phyloP scores from a whole-genome alignment of 2,113 vertebrate species.

The Oxyruncus cristatus region DNA sequence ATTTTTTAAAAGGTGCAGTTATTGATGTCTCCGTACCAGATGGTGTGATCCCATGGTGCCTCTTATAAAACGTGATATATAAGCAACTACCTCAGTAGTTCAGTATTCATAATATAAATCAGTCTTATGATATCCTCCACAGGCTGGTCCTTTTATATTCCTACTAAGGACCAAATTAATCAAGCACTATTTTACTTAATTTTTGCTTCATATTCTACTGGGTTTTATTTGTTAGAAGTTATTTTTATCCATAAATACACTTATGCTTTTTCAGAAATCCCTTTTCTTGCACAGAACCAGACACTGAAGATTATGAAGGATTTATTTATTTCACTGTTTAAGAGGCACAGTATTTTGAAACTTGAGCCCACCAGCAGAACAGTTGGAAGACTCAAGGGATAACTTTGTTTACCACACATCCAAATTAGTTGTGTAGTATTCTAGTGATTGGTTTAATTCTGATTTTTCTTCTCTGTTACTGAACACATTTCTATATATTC shows the following conservation, averaged over 20 bases:
- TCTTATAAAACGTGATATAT: constrained; percentile 68
- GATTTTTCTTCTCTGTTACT: neutral
- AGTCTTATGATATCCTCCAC: constrained; percentile 23
- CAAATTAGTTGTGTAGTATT: neutral
- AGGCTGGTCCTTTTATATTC: constrained; percentile 58
- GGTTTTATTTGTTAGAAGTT: neutral
- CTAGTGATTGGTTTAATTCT: neutral
- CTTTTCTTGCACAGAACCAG: neutral
- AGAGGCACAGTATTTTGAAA: neutral
- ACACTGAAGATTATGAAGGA: neutral
- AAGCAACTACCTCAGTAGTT: constrained; percentile 65
- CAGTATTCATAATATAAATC: constrained; percentile 59
- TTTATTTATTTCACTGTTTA: neutral
- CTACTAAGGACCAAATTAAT: constrained; percentile 62
- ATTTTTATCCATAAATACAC: neutral
- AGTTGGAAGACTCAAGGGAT: neutral
- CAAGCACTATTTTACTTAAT: constrained; percentile 33
- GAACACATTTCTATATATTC: neutral
- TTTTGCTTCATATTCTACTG: neutral
- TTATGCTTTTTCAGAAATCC: neutral
- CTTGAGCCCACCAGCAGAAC: neutral
- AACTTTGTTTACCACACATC: neutral
- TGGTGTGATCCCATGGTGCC: constrained; percentile 60
- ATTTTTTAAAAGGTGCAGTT: constrained; percentile 54
- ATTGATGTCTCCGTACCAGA: constrained; percentile 57